Evolutionary conservation across 1,140 invertebrate genomes (phyloP), one percentile per base, ranked within the genome.

Genomic region (Andrena cerasifolii): DNA sequence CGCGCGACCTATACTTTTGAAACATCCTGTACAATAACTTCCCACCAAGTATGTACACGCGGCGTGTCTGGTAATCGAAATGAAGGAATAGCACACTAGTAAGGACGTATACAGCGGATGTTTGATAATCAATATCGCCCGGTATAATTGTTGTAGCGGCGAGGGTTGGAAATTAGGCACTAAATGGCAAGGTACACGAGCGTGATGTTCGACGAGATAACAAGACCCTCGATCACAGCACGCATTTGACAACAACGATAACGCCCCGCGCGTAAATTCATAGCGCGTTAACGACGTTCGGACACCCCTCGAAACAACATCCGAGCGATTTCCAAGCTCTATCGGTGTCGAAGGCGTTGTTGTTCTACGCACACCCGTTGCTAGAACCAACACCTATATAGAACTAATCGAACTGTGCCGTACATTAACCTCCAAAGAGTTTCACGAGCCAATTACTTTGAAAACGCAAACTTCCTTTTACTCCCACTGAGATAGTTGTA

Each of bases 191-290:
- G 53, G 16, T 21, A 58, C 51, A 21, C 62, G 62, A 31, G 26
- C 70, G 36, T 24, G 45, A 28, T 73, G 62, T 67, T 16, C 21
- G 5, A 58, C 53, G 28, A 56, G 51, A 47, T 12, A 49, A 75
- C 62, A 36, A 65, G 72, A 31, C 14, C 21, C 10, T 40, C 21
- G 73, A 67, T 67, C 62, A 14, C 21, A 1, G 3, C 21, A 31
- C 36, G 21, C 36, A 56, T 31, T 7, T 33, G 33, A 65, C 26
- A n/a, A 54, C 49, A 40, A 61, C 58, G n/a, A 33, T n/a, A 61
- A 65, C 71, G 28, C 36, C n/a, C 24, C 12, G 18, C 14, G 47
- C 71, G 65, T 74, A 74, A 74, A 74, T 65, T 49, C 59, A 65
- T 54, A 56, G 49, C 14, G 26, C 26, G 36, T 65, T 74, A 54